Evolutionary conservation across 2,797 vertebrate species (phyloP).

Genomic region (Chloroceryle amazona): DNA sequence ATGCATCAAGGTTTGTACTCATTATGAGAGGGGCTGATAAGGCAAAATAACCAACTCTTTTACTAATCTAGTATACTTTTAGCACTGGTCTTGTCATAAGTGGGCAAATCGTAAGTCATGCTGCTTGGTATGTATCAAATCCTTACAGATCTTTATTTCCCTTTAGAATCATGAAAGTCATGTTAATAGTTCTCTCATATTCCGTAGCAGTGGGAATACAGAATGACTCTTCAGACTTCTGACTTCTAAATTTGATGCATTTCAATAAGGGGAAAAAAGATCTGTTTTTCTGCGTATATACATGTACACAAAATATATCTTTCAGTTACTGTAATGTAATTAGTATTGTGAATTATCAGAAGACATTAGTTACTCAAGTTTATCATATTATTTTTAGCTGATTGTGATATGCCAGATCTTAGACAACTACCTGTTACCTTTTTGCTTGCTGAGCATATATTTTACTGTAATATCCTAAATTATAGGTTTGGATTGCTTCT

Average conservation of each 20-base stretch:
- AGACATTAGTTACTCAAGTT: background rate
- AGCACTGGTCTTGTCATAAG: background rate
- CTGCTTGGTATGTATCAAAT: background rate
- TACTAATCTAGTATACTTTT: background rate
- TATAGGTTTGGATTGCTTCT: background rate
- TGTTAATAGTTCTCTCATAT: background rate
- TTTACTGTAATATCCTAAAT: background rate
- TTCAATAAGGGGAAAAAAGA: background rate
- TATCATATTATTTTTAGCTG: background rate
- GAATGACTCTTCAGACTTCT: background rate
- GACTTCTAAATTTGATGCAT: background rate
- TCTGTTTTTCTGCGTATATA: background rate
- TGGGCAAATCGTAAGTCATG: fast-evolving
- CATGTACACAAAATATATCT: background rate
- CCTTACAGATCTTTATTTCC: background rate
- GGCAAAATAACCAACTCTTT: background rate
- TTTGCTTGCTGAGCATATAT: background rate
- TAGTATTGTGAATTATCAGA: background rate
- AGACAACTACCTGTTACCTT: background rate
- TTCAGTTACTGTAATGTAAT: background rate
- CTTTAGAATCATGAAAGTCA: background rate
- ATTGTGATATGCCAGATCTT: background rate
- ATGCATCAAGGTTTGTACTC: background rate
- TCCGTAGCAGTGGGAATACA: background rate
- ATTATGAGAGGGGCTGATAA: background rate